These are phyloP conservation scores for Scaptomyza montana DNA, from an alignment of 1,140 invertebrate genomes.

Conservation along the genomic window DNA sequence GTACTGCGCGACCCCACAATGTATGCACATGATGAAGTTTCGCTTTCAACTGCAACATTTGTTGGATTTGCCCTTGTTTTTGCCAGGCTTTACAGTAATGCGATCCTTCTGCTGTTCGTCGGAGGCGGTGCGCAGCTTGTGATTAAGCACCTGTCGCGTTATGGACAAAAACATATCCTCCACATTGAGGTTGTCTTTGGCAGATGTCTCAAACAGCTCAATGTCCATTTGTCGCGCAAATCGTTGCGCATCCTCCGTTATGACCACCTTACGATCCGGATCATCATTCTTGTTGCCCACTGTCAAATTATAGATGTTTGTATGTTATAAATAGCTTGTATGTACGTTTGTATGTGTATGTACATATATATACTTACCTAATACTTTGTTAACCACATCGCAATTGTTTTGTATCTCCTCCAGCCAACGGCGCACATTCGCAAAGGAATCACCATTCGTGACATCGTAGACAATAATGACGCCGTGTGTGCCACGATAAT, in stretches of 20 bases:
- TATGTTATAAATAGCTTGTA: no score
- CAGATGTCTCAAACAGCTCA: slow-evolving; percentile 98
- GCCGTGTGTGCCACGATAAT: slow-evolving; percentile 99
- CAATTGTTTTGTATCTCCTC: slow-evolving; percentile 99
- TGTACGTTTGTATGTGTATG: no score
- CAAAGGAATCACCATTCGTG: slow-evolving; percentile 99
- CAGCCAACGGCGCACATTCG: slow-evolving; percentile 98
- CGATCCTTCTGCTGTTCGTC: slow-evolving; percentile 85
- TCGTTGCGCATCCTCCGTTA: slow-evolving; percentile 97
- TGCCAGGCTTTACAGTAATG: slow-evolving; percentile 83
- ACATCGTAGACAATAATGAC: slow-evolving; percentile 99
- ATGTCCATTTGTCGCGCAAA: slow-evolving; percentile 99
- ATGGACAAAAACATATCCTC: slow-evolving; percentile 95
- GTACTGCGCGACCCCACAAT: slow-evolving; percentile 62
- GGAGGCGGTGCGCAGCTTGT: slow-evolving; percentile 76
- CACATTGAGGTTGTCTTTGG: slow-evolving; percentile 99
- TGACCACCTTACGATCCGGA: slow-evolving; percentile 97
- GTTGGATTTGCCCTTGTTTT: slow-evolving; percentile 63
- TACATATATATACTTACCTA: slow-evolving; percentile 87
- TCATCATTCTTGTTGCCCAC: slow-evolving; percentile 99
- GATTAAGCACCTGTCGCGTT: slow-evolving; percentile 86
- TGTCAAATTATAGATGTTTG: slow-evolving; percentile 84
- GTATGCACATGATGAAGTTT: slow-evolving; percentile 25
- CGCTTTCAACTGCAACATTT: slow-evolving; percentile 83
- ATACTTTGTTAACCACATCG: slow-evolving; percentile 99